A percentile compares a stretch with the other conserved stretches of the same genome.
Conservation (phyloP, 2,888 invertebrate genomes). For the Drosophila flavopinicola region DNA sequence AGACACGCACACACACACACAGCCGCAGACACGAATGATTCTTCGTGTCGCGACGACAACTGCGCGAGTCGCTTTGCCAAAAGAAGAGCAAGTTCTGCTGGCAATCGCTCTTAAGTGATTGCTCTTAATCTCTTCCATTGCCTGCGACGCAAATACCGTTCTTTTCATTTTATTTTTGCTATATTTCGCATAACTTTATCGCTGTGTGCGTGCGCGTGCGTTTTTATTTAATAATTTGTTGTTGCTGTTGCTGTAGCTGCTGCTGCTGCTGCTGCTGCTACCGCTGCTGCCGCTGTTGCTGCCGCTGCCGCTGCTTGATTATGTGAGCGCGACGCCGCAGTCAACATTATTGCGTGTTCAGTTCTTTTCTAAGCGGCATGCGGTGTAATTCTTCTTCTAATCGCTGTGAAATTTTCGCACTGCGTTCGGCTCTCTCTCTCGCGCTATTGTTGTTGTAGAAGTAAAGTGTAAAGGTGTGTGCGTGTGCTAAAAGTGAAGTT, state of each 20-base stretch:
- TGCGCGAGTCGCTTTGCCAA: slow-evolving; percentile 36
- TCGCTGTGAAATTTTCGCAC: slow-evolving; percentile 63
- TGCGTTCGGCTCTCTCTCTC: slow-evolving; percentile 46
- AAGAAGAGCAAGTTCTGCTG: slow-evolving; percentile 27
- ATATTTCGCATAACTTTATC: slow-evolving; percentile 71
- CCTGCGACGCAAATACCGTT: slow-evolving; percentile 79
- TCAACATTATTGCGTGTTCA: slow-evolving; percentile 75
- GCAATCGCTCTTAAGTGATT: slow-evolving; percentile 26
- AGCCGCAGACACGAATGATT: slow-evolving; percentile 16
- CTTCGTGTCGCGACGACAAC: slow-evolving; percentile 21
- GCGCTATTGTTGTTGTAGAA: slow-evolving; percentile 30
- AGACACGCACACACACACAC: slow-evolving; percentile 1
- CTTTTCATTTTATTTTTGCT: slow-evolving; percentile 56
- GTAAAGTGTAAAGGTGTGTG: slow-evolving; percentile 11
- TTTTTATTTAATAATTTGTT: slow-evolving; percentile 83
- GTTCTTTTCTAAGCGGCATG: slow-evolving; percentile 83
- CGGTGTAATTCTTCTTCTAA: slow-evolving; percentile 81
- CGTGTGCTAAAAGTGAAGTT: slow-evolving; percentile 64
- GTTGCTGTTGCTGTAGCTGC: slow-evolving; percentile 53
- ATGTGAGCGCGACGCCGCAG: slow-evolving; percentile 68
- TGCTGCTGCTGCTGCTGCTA: slow-evolving; percentile 39
- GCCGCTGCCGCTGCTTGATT: slow-evolving; percentile 60
- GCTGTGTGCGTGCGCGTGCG: slow-evolving; percentile 57
- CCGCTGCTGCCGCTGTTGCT: slow-evolving; percentile 30
- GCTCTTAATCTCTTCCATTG: slow-evolving; percentile 32